Evolutionary conservation across 1,140 invertebrate species (phyloP), one percentile per base, ranked within the genome.

Genomic region (Drosophila pallidifrons): DNA sequence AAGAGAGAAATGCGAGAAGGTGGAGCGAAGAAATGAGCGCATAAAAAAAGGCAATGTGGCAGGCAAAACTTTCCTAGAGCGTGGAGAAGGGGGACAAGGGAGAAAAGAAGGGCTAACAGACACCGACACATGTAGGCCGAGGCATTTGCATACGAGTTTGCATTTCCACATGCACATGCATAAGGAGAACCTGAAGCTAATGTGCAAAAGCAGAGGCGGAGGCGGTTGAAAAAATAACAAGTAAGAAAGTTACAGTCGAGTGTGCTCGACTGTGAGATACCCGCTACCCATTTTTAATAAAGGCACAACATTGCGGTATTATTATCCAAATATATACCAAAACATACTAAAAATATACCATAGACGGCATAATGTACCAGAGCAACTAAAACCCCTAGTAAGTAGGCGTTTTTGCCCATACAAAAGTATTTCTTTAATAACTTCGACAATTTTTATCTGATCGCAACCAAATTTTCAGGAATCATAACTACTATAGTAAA

Each of bases 81-180:
- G 11, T 54, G 46, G 32, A 41, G 58, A 15, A 32, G 13, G 30
- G 54, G 15, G 32, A 5, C 8, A 2, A 13, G n/a, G 3, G 41
- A n/a, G 41, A 7, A 1, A 13, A 13, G 38, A 11, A 7, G 38
- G 60, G 30, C 54, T 57, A 69, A 81, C 74, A 81, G 63, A 80
- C 77, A 79, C 76, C 69, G 79, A 88, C 83, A 88, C 82, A 87
- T 87, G 83, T 87, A 87, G 82, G 82, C 82, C 83, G 82, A 68
- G 71, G 66, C 80, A 87, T 89, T 88, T 88, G 85, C 85, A 87
- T 87, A 88, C 35, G 35, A 38, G 35, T 10, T 38, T 88, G 77
- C 77, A 88, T 78, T 80, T 89, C 78, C 85, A 87, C 82, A 83
- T 89, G 81, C 85, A 87, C 82, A 83, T 87, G 77, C 82, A 88